Conservation (phyloP, 92 coral and sea anemone genomes). For the Porites cylindrica region DNA sequence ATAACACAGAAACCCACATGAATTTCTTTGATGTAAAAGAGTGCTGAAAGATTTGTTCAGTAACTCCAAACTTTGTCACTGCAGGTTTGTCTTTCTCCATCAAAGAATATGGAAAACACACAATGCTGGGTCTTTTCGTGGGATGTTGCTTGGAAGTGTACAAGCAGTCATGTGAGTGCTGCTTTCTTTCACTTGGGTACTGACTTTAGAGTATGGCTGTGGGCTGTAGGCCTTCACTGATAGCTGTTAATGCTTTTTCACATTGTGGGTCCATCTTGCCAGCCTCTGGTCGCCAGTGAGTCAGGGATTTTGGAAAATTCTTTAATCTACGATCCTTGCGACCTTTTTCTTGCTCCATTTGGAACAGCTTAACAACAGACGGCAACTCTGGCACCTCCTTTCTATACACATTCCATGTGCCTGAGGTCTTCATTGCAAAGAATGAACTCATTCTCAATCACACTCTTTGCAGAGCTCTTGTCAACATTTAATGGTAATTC, state of each 20-base stretch:
- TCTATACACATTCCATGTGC: constrained; percentile 26
- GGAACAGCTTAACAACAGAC: constrained; percentile 4
- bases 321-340: constrained; percentile 28
- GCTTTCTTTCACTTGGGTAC: constrained; percentile 7
- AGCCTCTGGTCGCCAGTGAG: neutral
- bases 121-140: neutral
- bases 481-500: no score
- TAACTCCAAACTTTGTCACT: neutral
- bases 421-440: constrained; percentile 14
- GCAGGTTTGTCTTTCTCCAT: no score
- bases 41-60: constrained; percentile 18
- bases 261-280: neutral
- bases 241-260: neutral
- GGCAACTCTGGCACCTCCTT: neutral
- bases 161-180: constrained; percentile 22
- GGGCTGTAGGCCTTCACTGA: neutral
- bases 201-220: neutral
- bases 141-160: constrained; percentile 42
- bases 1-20: constrained; percentile 28
- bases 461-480: no score
- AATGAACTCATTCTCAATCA: no score
- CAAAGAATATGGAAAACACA: neutral
- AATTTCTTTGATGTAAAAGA: constrained; percentile 28
- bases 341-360: constrained; percentile 37
- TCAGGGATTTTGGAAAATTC: constrained; percentile 13